Base-by-base conservation (phyloP, 37 sponge, comb jelly and placozoan genomes). In the Halisarca cf. caerulea region DNA sequence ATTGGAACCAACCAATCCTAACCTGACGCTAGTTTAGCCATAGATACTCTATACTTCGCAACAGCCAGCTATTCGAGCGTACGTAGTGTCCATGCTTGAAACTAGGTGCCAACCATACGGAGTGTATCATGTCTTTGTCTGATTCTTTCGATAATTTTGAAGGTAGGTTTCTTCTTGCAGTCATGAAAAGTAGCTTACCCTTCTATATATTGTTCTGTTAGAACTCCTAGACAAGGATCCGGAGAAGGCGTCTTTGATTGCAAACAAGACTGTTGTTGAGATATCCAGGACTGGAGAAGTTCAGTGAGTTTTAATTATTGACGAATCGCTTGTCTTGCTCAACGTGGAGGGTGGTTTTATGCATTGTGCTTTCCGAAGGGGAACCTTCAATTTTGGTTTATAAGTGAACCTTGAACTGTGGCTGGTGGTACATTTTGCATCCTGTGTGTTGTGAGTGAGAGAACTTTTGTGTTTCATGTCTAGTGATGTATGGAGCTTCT, bases 261-360 rank as follows among this genome's bases (percentile, higher is more conserved):
- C 77, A 24, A 37, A 74, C 41, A 44, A 74, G 41, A 37, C 77
- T 40, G 42, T 74, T 23, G 25, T 23, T 2, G 2, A 41, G 45
- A 74, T 74, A 7, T 32, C 77, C 45, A 8, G 41, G 25, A 44
- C 77, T 2, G 77, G 77, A 40, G 25, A 14, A 0, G 45, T 43
- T 15, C 77, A 74, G 77, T 74, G 45, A 37, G 77, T n/a, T n/a
- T n/a, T n/a, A n/a, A n/a, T n/a, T n/a, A 38, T 94, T 59, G 95
- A 94, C 66, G 89, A 94, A 39, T 86, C 87, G 36, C 85, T 92
- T 7, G 92, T 89, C 53, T 51, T 75, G 0, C 74, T 87, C 3
- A 59, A 91, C 9, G 82, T 88, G 28, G 78, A 83, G 8, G 62
- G 62, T 47, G 74, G 81, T 2, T 15, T 80, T 2, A 8, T 30